These are phyloP conservation scores for Eptatretus atami DNA, from an alignment of 2,797 vertebrate genomes.

Conservation along the genomic window DNA sequence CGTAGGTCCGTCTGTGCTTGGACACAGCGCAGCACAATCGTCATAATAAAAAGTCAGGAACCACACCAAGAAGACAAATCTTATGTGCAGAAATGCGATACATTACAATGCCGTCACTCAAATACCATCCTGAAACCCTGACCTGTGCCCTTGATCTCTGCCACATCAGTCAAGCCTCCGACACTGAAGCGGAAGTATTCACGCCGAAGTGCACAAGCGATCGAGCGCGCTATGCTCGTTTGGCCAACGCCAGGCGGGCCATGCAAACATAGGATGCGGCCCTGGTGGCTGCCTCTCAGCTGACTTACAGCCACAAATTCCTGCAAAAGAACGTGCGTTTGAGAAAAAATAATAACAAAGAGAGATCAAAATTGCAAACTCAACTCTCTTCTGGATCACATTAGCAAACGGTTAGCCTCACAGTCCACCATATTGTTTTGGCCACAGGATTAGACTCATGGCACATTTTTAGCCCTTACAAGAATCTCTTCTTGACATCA, in stretches of 20 bases:
- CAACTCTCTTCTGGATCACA: too few species aligned
- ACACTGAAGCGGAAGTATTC: conserved; percentile 92
- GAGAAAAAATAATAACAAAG: too few species aligned
- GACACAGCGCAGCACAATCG: too few species aligned
- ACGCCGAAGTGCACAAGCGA: conserved; percentile 60
- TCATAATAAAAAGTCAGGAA: too few species aligned
- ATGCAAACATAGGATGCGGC: conserved; percentile 82
- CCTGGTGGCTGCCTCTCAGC: conserved; percentile 67
- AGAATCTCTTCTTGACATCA: conserved; percentile 71
- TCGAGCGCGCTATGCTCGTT: conserved; percentile 82
- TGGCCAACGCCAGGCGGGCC: conserved; percentile 83
- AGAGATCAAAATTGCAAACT: background rate
- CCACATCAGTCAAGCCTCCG: conserved; percentile 87
- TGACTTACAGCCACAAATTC: conserved; percentile 94
- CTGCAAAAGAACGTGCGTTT: conserved; percentile 15
- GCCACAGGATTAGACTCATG: too few species aligned
- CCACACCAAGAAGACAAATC: too few species aligned
- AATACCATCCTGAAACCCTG: background rate
- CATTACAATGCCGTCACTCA: background rate
- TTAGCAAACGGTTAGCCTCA: too few species aligned
- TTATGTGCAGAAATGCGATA: too few species aligned
- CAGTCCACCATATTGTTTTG: too few species aligned
- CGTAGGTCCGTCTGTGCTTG: conserved; percentile 50
- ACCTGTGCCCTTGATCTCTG: conserved; percentile 98
- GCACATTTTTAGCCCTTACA: conserved; percentile 15